Conservation (phyloP, 2,888 invertebrate species). For the Ganaspis brasiliensis region DNA sequence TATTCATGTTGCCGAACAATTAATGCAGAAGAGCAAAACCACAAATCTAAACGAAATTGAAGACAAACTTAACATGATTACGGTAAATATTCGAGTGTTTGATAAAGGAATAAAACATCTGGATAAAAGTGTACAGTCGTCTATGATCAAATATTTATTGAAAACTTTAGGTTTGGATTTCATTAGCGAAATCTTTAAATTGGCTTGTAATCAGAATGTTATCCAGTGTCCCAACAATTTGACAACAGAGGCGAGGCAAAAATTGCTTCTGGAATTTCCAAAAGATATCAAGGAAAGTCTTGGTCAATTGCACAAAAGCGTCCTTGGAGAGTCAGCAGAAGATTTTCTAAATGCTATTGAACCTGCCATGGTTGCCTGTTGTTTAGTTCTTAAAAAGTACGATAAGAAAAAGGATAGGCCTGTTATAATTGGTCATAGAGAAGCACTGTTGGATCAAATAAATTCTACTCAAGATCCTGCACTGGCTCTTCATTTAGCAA, state of each 20-base stretch:
- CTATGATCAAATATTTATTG: constrained; percentile 90
- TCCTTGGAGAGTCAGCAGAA: constrained; percentile 88
- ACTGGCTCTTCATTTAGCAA: constrained; percentile 88
- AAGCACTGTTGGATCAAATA: constrained; percentile 90
- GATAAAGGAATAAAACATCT: constrained; percentile 89
- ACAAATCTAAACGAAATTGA: constrained; percentile 80
- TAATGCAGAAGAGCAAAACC: constrained; percentile 85
- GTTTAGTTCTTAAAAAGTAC: constrained; percentile 91
- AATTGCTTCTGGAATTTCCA: constrained; percentile 86
- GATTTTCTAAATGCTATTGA: constrained; percentile 91
- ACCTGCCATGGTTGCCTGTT: constrained; percentile 86
- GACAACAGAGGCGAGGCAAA: constrained; percentile 85
- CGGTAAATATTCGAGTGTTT: constrained; percentile 89
- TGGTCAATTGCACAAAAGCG: constrained; percentile 85
- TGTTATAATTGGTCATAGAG: constrained; percentile 89
- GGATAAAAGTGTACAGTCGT: constrained; percentile 84
- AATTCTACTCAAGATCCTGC: constrained; percentile 89
- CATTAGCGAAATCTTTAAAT: constrained; percentile 88
- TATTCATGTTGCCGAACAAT: constrained; percentile 86
- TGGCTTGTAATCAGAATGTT: constrained; percentile 87
- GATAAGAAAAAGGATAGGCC: constrained; percentile 94
- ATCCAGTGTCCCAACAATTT: constrained; percentile 83
- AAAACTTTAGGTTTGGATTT: constrained; percentile 93
- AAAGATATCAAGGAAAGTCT: constrained; percentile 87
- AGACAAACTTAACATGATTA: constrained; percentile 90